Evolutionary conservation across 2,888 invertebrate genomes (phyloP).

Genomic region (Amblyjoppa fuscipennis): DNA sequence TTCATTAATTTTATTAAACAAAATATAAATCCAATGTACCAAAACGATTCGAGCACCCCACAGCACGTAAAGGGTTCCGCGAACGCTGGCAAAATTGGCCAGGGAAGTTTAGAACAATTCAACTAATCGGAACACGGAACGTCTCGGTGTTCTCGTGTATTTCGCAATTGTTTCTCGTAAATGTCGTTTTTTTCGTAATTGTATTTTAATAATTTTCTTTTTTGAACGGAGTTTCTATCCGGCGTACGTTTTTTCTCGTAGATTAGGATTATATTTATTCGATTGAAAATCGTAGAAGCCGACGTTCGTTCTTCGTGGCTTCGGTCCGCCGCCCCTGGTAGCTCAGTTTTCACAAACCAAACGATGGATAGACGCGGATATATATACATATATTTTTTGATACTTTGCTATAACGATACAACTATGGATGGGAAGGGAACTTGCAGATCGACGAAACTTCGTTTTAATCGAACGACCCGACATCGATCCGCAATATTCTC

Average conservation of each 20-base stretch:
- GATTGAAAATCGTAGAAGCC: conserved; percentile 26
- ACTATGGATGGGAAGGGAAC: neutral
- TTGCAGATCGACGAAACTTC: neutral
- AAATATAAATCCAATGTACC: neutral
- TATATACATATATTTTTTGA: conserved; percentile 64
- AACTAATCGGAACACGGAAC: neutral
- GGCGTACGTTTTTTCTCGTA: conserved; percentile 21
- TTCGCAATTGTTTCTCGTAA: neutral
- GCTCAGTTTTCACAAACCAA: conserved; percentile 51
- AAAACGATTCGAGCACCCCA: conserved; percentile 4
- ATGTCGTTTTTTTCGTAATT: conserved; percentile 3
- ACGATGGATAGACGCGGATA: conserved; percentile 45
- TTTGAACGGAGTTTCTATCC: neutral
- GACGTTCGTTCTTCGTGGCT: neutral
- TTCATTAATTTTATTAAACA: neutral
- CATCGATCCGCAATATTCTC: neutral
- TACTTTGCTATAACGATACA: conserved; percentile 64
- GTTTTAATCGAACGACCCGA: conserved; percentile 17
- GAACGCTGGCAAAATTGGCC: conserved; percentile 16
- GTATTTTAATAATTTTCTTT: conserved; percentile 17
- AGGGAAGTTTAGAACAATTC: neutral
- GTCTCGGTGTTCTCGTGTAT: neutral
- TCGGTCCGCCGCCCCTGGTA: neutral
- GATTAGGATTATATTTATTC: conserved; percentile 63
- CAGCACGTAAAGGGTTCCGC: neutral